These are phyloP conservation scores for Charadrius vociferus DNA, from an alignment of 2,113 vertebrate genomes.

Conservation along the genomic window DNA sequence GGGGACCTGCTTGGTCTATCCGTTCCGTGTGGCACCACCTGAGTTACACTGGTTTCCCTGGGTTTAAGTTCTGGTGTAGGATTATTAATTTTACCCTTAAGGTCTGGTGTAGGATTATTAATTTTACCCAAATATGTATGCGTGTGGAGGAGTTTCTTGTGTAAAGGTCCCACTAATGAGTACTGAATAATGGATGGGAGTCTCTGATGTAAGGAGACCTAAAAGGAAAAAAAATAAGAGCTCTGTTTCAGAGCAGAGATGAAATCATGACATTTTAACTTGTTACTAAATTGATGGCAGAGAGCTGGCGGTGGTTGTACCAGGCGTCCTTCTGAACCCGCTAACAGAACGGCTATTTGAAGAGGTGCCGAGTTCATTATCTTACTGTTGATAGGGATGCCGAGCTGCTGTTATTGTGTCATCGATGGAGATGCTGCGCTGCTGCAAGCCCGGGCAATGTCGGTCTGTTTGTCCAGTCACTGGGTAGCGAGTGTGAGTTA, in stretches of 20 bases:
- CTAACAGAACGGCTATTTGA: background rate
- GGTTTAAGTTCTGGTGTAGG: background rate
- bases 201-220: background rate
- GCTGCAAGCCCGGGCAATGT: background rate
- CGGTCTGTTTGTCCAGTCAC: background rate
- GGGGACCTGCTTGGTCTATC: background rate
- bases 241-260: background rate
- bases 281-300: background rate
- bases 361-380: background rate
- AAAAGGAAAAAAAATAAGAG: background rate
- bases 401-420: background rate
- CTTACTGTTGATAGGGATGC: background rate
- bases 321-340: background rate
- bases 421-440: accelerated
- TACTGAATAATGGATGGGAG: background rate
- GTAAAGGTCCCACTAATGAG: background rate
- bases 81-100: background rate
- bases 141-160: background rate
- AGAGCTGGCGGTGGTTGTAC: background rate
- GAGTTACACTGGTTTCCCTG: background rate
- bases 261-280: background rate
- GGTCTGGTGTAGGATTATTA: background rate
- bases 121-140: background rate
- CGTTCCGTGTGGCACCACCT: background rate
- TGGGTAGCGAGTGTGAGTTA: background rate